Conservation (phyloP, 2,113 vertebrate species). For the Neolamprologus variostigma region DNA sequence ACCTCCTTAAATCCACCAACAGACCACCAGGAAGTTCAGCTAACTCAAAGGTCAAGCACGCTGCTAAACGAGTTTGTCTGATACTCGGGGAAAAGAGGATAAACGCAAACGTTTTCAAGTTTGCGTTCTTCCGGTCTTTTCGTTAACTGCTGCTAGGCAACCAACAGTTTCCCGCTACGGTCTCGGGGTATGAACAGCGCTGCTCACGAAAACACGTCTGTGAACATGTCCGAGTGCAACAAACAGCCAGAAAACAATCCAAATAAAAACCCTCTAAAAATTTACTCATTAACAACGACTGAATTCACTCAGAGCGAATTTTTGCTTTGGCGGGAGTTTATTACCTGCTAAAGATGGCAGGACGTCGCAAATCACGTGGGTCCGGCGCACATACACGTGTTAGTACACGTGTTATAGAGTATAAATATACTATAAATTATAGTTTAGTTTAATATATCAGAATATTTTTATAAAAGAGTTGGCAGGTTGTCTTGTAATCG, state of each 20-base stretch:
- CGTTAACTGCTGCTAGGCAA: background rate
- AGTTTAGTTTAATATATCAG: background rate
- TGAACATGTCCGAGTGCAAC: background rate
- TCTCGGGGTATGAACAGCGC: fast-evolving
- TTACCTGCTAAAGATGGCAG: background rate
- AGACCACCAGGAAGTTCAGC: background rate
- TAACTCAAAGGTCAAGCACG: background rate
- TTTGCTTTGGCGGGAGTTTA: background rate
- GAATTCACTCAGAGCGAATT: background rate
- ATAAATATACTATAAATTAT: background rate
- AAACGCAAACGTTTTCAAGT: background rate
- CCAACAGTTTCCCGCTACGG: background rate
- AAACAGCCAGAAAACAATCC: background rate
- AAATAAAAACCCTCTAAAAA: background rate
- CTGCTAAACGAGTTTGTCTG: background rate
- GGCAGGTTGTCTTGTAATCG: background rate
- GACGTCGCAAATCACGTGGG: background rate
- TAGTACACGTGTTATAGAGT: background rate
- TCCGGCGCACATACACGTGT: background rate
- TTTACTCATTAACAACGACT: background rate
- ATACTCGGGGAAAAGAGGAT: background rate
- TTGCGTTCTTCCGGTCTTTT: background rate
- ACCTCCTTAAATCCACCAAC: background rate
- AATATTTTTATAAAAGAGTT: background rate
- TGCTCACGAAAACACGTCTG: background rate